These are phyloP conservation scores for Brachyhypopomus gauderio DNA, from an alignment of 2,113 vertebrate species.

Conservation along the genomic window DNA sequence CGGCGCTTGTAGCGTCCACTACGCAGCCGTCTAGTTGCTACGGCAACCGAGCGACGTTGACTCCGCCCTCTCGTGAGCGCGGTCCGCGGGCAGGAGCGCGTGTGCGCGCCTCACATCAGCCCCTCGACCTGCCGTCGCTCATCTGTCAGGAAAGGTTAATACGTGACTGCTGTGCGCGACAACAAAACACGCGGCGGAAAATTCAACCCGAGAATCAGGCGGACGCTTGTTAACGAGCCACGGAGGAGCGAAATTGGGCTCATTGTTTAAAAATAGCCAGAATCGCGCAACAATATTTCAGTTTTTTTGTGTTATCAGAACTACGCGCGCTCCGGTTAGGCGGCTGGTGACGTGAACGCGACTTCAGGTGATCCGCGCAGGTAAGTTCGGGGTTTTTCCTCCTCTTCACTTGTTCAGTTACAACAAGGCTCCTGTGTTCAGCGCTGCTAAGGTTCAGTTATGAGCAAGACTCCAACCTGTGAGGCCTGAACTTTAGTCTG, in stretches of 20 bases:
- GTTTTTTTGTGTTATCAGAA: neutral
- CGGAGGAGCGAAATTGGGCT: neutral
- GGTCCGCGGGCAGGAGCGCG: neutral
- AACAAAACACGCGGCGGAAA: neutral
- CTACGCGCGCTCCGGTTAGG: no score
- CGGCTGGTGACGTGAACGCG: no score
- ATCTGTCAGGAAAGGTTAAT: neutral
- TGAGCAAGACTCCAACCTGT: no score
- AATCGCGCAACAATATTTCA: no score
- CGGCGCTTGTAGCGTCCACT: neutral
- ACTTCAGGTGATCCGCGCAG: neutral
- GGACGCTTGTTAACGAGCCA: neutral
- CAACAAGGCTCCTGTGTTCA: no score
- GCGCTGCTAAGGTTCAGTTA: no score
- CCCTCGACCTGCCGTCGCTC: constrained; percentile 3
- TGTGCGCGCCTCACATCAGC: constrained; percentile 22
- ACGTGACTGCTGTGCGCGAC: neutral
- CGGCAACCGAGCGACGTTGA: constrained; percentile 20
- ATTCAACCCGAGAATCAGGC: neutral
- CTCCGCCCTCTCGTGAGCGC: neutral
- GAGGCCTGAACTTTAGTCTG: no score
- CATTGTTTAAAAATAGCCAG: neutral
- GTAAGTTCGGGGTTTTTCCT: neutral
- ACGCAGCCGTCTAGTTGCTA: constrained; percentile 20
- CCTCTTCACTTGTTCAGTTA: no score